Evolutionary conservation across 1,140 invertebrate genomes (phyloP).

Genomic region (Caenorhabditis brenneri): DNA sequence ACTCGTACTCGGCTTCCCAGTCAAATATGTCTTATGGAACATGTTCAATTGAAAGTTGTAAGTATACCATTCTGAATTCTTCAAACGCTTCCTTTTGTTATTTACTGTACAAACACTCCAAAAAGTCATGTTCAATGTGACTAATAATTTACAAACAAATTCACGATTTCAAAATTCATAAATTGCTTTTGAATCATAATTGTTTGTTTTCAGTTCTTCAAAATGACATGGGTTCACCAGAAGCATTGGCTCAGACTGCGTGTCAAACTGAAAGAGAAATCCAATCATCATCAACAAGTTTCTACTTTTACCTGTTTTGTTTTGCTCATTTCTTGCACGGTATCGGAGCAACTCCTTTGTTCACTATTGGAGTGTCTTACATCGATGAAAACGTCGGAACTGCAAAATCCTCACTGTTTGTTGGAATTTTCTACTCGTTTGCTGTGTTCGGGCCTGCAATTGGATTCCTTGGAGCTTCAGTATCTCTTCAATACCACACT

Average conservation of each 20-base stretch:
- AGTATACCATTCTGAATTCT: background rate
- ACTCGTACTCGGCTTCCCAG: slow-evolving; percentile 63
- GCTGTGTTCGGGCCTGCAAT: slow-evolving; percentile 70
- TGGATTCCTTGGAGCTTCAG: slow-evolving; percentile 64
- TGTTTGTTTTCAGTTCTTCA: background rate
- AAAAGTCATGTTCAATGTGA: too few relatives aligned
- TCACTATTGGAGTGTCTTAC: slow-evolving; percentile 70
- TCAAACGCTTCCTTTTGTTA: background rate
- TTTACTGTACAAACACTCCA: background rate
- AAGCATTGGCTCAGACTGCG: background rate
- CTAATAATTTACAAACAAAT: background rate
- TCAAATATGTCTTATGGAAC: slow-evolving; percentile 52
- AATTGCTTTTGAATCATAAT: background rate
- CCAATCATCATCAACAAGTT: background rate
- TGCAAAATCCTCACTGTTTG: slow-evolving; percentile 67
- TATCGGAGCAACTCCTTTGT: slow-evolving; percentile 70
- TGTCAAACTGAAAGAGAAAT: background rate
- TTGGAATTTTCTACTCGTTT: slow-evolving; percentile 70
- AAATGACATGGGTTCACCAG: background rate
- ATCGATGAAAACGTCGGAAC: slow-evolving; percentile 71
- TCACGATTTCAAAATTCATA: background rate
- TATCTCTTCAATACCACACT: slow-evolving; percentile 68
- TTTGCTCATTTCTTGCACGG: slow-evolving; percentile 71
- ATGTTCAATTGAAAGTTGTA: slow-evolving; percentile 64
- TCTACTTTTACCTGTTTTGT: slow-evolving; percentile 70